Base-by-base conservation (phyloP, 2,113 vertebrate genomes). In the Noturus placidus region DNA sequence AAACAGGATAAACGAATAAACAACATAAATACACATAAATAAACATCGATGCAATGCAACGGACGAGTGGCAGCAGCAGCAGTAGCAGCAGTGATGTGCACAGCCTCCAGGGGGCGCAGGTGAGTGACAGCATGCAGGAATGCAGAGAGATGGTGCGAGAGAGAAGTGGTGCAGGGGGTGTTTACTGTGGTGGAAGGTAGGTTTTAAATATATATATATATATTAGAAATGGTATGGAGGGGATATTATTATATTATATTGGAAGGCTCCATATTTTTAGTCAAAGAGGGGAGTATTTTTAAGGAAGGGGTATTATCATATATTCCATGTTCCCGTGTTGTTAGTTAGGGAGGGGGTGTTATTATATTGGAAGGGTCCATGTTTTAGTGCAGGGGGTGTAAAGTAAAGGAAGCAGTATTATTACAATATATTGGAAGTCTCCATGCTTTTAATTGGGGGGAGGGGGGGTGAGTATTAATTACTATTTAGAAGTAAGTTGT, bases 1-100 rank as follows among this genome's bases (percentile, higher is more conserved):
- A 86, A 90, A 93, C 94, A 96, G 95, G 95, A 95, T 96, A 96
- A 96, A 95, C 95, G 90, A 86, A 72, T 87, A 88, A 92, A 92
- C 4, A 85, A 90, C 79, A 88, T n/a, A 85, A 61, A 89, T 76
- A 88, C 42, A 88, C 38, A 86, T 14, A 77, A 22, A 84, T 70
- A 86, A 79, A 91, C 81, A 91, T 42, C 38, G 52, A 90, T 89
- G 88, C 84, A 67, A 92, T 92, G 91, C 91, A 88, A 86, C 89
- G 50, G 30, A 85, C 89, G 86, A 92, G 92, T 91, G 89, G 92
- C 92, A 63, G 82, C 57, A 52, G 83, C 65, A 72, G 83, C 83
- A 84, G 67, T 67, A 84, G 93, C 92, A 90, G 92, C 91, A 61
- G 85, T 57, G 84, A 92, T 91, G 90, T 84, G 83, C 90, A 92